A percentile compares a stretch with the other conserved stretches of the same genome.
phyloP scores from a whole-genome alignment of 2,797 vertebrate species.

The Cetoscarus ocellatus region DNA sequence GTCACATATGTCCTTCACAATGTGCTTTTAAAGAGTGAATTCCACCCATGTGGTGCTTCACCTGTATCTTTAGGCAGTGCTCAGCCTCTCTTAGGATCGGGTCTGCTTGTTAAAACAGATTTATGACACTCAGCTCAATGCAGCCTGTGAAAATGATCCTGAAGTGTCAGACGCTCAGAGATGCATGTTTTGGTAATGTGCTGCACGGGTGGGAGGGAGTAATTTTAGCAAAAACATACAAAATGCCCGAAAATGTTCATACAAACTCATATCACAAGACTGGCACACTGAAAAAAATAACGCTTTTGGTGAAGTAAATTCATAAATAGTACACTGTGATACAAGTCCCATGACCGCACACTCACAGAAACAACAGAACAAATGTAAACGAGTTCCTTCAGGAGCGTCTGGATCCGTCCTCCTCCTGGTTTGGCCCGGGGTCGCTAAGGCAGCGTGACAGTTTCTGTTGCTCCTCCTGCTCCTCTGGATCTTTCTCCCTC shows the following conservation, averaged over 20 bases:
- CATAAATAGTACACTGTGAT: slow-evolving; percentile 39
- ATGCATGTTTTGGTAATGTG: slow-evolving; percentile 32
- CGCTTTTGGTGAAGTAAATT: background rate
- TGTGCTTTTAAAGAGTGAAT: slow-evolving; percentile 23
- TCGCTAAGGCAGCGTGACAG: slow-evolving; percentile 90
- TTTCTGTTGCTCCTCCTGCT: slow-evolving; percentile 80
- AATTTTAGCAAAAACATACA: no score
- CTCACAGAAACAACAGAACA: background rate
- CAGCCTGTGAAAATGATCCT: background rate
- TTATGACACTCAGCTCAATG: slow-evolving; percentile 7
- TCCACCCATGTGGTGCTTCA: slow-evolving; percentile 17
- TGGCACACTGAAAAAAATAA: slow-evolving; percentile 7
- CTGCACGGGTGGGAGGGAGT: slow-evolving; percentile 7
- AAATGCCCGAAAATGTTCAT: background rate
- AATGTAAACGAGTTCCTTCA: slow-evolving; percentile 37
- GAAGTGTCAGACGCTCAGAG: background rate
- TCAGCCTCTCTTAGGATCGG: background rate
- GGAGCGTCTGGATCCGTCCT: slow-evolving; percentile 76
- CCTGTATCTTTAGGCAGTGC: slow-evolving; percentile 23
- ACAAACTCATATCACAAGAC: slow-evolving; percentile 16
- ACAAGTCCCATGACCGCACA: background rate
- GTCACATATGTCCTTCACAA: background rate
- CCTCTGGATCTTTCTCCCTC: slow-evolving; percentile 33
- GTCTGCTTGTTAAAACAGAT: slow-evolving; percentile 27
- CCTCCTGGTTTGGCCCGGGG: slow-evolving; percentile 87